phyloP scores from a whole-genome alignment of 2,888 invertebrate species.

The Operophtera brumata region DNA sequence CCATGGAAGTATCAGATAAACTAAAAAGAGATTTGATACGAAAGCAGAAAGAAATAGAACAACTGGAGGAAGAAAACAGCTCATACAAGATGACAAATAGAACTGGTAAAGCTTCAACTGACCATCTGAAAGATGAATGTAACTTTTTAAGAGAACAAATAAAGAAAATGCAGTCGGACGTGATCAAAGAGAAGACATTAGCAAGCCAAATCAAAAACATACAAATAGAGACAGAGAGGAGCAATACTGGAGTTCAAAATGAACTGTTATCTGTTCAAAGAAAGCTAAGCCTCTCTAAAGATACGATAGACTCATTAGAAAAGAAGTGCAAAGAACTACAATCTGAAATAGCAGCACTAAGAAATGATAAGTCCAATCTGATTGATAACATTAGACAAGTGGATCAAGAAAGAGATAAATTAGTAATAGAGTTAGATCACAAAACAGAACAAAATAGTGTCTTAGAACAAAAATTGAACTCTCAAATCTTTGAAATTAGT shows the following conservation, averaged over 20 bases:
- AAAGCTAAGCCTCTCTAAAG: slow-evolving; percentile 82
- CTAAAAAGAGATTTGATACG: slow-evolving; percentile 65
- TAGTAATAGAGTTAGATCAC: slow-evolving; percentile 84
- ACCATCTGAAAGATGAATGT: slow-evolving; percentile 70
- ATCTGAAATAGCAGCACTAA: slow-evolving; percentile 81
- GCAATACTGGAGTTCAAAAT: slow-evolving; percentile 84
- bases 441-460: slow-evolving; percentile 85
- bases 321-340: slow-evolving; percentile 81
- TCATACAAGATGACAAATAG: slow-evolving; percentile 70
- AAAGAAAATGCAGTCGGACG: slow-evolving; percentile 70
- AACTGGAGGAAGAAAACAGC: slow-evolving; percentile 70
- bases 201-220: slow-evolving; percentile 82
- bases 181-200: slow-evolving; percentile 73
- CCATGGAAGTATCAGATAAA: slow-evolving; percentile 61
- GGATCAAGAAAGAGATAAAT: slow-evolving; percentile 86
- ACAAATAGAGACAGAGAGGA: slow-evolving; percentile 88
- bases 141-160: slow-evolving; percentile 70
- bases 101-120: slow-evolving; percentile 68
- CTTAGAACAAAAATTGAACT: slow-evolving; percentile 83
- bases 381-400: slow-evolving; percentile 82
- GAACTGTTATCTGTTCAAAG: slow-evolving; percentile 83
- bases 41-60: slow-evolving; percentile 69
- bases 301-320: slow-evolving; percentile 79
- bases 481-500: slow-evolving; percentile 78
- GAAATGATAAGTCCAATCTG: slow-evolving; percentile 83